Evolutionary conservation across 2,113 vertebrate species (phyloP).

Genomic region (Ictalurus punctatus): DNA sequence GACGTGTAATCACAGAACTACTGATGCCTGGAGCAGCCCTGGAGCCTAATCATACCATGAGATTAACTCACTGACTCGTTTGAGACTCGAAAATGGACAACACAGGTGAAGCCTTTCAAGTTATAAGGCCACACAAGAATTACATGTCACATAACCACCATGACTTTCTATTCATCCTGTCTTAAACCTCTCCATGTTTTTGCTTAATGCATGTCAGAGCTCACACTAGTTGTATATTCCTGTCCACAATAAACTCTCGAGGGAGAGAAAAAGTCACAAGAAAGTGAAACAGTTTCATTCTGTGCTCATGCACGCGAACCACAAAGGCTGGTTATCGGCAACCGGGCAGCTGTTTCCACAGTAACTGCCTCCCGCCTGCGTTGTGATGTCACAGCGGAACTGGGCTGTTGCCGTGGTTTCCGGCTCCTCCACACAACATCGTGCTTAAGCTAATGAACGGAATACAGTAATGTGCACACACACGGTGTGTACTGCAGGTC

Average conservation of each 20-base stretch:
- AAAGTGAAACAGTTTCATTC: conserved; percentile 22
- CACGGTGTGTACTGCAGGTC: conserved; percentile 12
- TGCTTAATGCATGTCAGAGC: background rate
- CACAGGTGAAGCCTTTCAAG: background rate
- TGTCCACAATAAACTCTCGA: conserved; percentile 42
- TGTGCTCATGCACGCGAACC: conserved; percentile 8
- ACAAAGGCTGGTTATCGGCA: conserved; percentile 37
- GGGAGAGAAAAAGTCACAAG: background rate
- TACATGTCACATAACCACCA: background rate
- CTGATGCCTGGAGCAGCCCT: conserved; percentile 28
- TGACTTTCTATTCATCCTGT: background rate
- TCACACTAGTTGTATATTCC: conserved; percentile 18
- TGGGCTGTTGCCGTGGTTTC: conserved; percentile 55
- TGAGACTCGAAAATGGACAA: conserved; percentile 12
- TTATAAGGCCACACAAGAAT: background rate
- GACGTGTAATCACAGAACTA: conserved; percentile 12
- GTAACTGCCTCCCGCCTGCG: conserved; percentile 46
- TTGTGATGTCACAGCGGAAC: conserved; percentile 52
- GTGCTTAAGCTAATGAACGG: conserved; percentile 35
- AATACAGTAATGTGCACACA: background rate
- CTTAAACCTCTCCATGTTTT: background rate
- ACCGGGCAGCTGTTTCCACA: conserved; percentile 40
- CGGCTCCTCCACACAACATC: conserved; percentile 15
- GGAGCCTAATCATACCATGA: background rate
- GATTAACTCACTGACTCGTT: conserved; percentile 9